Evolutionary conservation across 2,113 vertebrate species (phyloP).

Genomic region (Nicator chloris): DNA sequence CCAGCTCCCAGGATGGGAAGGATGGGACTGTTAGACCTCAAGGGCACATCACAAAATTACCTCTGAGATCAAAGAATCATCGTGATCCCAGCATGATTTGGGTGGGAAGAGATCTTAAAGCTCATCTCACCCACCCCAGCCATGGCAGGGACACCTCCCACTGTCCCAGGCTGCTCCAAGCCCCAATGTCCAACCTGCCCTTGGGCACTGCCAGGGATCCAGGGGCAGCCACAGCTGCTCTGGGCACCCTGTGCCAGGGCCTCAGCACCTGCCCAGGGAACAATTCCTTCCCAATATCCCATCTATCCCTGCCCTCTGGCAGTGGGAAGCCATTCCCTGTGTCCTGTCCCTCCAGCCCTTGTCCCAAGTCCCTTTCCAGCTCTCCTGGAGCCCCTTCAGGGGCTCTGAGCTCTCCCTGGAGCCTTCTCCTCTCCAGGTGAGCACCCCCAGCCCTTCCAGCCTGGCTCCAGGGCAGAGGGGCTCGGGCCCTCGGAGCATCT

Average conservation of each 20-base stretch:
- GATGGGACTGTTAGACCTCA: fast-evolving
- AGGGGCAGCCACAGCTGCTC: not conserved
- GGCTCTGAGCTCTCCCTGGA: not conserved
- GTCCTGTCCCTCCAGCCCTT: not conserved
- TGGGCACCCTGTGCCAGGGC: not conserved
- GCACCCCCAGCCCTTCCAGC: not conserved
- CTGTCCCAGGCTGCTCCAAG: not conserved
- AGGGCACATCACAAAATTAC: not conserved
- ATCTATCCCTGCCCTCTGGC: not conserved
- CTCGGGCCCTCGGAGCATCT: fast-evolving
- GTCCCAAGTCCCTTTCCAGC: not conserved
- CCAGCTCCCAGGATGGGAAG: not conserved
- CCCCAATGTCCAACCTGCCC: not conserved
- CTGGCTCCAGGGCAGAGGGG: not conserved
- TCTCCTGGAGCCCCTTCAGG: not conserved
- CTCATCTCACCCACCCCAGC: fast-evolving
- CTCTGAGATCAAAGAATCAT: not conserved
- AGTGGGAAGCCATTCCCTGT: not conserved
- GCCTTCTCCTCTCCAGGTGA: not conserved
- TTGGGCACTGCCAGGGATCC: not conserved
- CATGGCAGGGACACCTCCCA: not conserved
- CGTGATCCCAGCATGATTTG: fast-evolving
- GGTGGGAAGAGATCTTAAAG: not conserved
- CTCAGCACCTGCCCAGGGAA: not conserved
- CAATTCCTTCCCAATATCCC: not conserved